Evolutionary conservation across 2,888 invertebrate genomes (phyloP).

Genomic region (Drepana falcataria): DNA sequence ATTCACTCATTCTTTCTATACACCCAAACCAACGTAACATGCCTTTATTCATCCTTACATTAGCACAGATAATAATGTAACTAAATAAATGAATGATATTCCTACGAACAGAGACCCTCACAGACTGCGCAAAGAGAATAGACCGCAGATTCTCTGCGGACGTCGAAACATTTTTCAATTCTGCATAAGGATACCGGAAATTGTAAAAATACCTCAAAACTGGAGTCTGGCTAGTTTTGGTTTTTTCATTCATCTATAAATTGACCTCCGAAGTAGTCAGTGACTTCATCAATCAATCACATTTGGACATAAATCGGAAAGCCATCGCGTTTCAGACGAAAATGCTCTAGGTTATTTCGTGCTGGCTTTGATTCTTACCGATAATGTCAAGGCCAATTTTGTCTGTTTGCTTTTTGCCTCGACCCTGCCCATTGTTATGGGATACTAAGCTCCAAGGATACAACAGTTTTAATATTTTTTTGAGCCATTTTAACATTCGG

Average conservation of each 20-base stretch:
- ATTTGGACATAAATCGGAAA: conserved; percentile 23
- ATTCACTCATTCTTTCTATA: too few species aligned
- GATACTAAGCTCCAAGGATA: conserved; percentile 3
- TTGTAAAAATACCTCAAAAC: neutral
- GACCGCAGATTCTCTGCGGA: too few species aligned
- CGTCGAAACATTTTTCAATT: too few species aligned
- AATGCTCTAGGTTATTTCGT: conserved; percentile 21
- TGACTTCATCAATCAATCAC: conserved; percentile 22
- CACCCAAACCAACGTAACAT: too few species aligned
- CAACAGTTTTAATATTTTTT: neutral
- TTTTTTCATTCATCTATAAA: neutral
- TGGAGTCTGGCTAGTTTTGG: neutral
- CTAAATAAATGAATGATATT: too few species aligned
- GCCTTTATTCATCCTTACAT: too few species aligned
- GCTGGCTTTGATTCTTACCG: conserved; percentile 19
- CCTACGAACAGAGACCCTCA: too few species aligned
- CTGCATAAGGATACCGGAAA: too few species aligned
- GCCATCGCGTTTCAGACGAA: conserved; percentile 20
- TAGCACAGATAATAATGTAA: too few species aligned
- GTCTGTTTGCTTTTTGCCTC: conserved; percentile 12
- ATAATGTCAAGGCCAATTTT: conserved; percentile 23
- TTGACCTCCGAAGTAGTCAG: neutral
- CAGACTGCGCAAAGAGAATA: too few species aligned
- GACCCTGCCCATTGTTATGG: conserved; percentile 9
- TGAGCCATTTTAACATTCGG: neutral